Evolutionary conservation across 2,113 vertebrate genomes (phyloP).

Genomic region (Aegypius monachus): DNA sequence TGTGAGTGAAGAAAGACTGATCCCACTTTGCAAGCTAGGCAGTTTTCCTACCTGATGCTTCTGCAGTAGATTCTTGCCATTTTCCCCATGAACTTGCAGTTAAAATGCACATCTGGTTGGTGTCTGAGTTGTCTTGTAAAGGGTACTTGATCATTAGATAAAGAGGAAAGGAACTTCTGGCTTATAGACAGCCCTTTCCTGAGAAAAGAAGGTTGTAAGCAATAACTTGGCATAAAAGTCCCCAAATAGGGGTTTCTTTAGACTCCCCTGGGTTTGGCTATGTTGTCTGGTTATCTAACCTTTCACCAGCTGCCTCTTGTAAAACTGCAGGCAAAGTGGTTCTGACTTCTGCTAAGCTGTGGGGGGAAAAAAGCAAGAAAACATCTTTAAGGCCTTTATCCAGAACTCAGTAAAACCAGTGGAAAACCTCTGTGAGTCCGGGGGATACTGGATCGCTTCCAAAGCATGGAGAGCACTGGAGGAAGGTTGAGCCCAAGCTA

Average conservation of each 20-base stretch:
- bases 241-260: neutral
- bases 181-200: neutral
- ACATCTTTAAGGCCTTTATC: neutral
- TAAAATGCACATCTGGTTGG: conserved; percentile 2
- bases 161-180: conserved; percentile 2
- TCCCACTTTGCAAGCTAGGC: neutral
- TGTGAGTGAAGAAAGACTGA: neutral
- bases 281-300: conserved; percentile 35
- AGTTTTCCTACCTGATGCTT: neutral
- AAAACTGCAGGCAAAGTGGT: conserved; percentile 26
- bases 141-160: neutral
- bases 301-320: conserved; percentile 27
- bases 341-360: neutral
- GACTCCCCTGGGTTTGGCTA: neutral
- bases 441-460: neutral
- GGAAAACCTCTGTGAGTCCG: neutral
- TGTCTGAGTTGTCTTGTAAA: neutral
- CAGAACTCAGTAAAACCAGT: neutral
- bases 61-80: neutral
- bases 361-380: neutral
- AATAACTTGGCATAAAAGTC: neutral
- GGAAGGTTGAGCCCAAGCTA: neutral
- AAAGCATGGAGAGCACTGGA: neutral
- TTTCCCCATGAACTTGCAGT: neutral
- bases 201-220: neutral